These are phyloP conservation scores for Cryptomyrus ogoouensis DNA, from an alignment of 2,113 vertebrate genomes.

Conservation along the genomic window DNA sequence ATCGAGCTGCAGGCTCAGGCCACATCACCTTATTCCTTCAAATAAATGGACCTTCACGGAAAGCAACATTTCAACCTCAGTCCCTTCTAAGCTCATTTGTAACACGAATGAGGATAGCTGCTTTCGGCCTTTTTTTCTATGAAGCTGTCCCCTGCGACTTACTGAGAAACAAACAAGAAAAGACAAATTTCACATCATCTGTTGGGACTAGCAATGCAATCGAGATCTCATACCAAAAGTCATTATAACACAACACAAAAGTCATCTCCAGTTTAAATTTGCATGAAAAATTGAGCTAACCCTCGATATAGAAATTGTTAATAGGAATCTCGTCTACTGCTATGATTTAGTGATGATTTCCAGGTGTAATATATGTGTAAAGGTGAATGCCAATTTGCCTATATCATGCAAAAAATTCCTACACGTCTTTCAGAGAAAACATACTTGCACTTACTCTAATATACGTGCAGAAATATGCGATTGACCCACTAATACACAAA, in stretches of 20 bases:
- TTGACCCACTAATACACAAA: neutral
- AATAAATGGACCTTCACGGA: neutral
- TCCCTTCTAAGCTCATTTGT: neutral
- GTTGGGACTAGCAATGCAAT: neutral
- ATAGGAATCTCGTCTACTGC: neutral
- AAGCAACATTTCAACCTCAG: neutral
- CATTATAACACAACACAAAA: neutral
- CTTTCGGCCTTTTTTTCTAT: neutral
- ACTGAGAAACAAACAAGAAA: neutral
- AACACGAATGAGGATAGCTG: neutral
- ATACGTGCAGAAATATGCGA: neutral
- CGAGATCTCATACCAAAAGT: neutral
- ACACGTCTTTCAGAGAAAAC: neutral
- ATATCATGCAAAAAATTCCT: neutral
- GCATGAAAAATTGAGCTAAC: conserved; percentile 1
- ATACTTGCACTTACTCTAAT: neutral
- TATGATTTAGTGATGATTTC: neutral
- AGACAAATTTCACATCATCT: neutral
- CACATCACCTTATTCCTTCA: neutral
- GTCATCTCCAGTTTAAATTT: neutral
- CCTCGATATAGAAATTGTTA: neutral
- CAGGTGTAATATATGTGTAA: neutral
- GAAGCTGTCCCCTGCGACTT: neutral
- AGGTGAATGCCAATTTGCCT: neutral
- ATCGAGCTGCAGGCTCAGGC: neutral